A percentile compares a stretch with the other conserved stretches of the same genome.
Evolutionary conservation across 1,140 invertebrate species (phyloP).

Genomic region (Drosophila triauraria): DNA sequence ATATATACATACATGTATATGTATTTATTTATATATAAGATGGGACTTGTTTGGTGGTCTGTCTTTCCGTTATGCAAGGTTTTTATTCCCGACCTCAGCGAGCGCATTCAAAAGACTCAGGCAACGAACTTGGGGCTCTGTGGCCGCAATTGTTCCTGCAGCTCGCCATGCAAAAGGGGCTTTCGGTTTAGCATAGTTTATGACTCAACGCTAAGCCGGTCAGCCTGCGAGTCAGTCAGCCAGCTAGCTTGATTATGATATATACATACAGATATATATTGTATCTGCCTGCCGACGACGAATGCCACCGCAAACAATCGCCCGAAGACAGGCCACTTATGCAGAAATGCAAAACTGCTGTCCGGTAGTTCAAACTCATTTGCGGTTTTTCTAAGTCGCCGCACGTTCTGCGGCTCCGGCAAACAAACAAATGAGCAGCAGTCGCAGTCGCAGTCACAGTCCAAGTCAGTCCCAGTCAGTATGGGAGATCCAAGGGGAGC

Average conservation of each 20-base stretch:
- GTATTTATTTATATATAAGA: constrained; percentile 11
- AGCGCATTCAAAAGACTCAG: constrained; percentile 67
- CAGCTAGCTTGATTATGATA: constrained; percentile 70
- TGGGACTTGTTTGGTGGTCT: constrained; percentile 65
- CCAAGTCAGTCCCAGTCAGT: constrained; percentile 10
- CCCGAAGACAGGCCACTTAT: constrained; percentile 54
- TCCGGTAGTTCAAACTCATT: constrained; percentile 73
- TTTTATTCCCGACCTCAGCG: constrained; percentile 29
- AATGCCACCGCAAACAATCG: constrained; percentile 43
- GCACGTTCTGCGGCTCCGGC: constrained; percentile 73
- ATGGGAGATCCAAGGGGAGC: constrained; percentile 33
- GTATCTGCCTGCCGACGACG: constrained; percentile 35
- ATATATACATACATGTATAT: constrained; percentile 3
- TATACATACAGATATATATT: constrained; percentile 27
- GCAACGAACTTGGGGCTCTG: constrained; percentile 65
- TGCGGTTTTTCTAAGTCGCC: constrained; percentile 75
- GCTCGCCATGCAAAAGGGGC: constrained; percentile 43
- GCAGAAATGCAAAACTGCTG: constrained; percentile 76
- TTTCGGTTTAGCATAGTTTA: constrained; percentile 52
- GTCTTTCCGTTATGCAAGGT: constrained; percentile 54
- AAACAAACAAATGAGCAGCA: constrained; percentile 57
- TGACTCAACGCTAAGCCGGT: constrained; percentile 51
- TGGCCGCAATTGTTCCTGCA: constrained; percentile 8
- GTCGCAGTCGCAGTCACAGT: constrained; percentile 10
- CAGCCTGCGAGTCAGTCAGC: constrained; percentile 17